phyloP scores from a whole-genome alignment of 2,113 vertebrate genomes.

The Antigone vipio region DNA sequence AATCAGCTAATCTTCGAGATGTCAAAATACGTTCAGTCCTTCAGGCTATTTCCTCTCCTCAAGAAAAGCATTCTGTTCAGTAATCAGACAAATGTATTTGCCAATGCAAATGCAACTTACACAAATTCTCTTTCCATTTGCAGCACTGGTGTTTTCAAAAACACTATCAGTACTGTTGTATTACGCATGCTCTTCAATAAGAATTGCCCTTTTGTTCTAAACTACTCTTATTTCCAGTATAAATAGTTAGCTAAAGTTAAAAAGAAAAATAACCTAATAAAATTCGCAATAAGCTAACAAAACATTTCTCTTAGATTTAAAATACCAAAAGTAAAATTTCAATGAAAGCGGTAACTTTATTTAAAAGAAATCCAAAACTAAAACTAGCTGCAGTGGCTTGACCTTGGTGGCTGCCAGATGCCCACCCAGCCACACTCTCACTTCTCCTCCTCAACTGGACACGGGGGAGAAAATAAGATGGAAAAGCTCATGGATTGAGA shows the following conservation, averaged over 20 bases:
- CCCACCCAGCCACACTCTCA: not conserved
- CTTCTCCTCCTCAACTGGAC: not conserved
- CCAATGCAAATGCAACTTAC: slow-evolving; percentile 31
- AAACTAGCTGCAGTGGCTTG: not conserved
- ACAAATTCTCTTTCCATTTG: slow-evolving; percentile 32
- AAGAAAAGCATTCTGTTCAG: slow-evolving; percentile 42
- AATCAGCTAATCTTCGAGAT: slow-evolving; percentile 64
- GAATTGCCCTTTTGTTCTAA: not conserved
- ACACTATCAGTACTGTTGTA: not conserved
- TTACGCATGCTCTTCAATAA: not conserved
- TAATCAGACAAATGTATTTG: slow-evolving; percentile 28
- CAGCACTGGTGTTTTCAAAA: not conserved
- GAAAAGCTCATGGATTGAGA: not conserved
- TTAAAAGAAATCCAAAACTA: not conserved
- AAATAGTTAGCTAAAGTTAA: not conserved
- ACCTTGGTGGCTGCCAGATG: not conserved
- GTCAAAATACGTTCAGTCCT: slow-evolving; percentile 56
- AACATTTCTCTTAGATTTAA: not conserved
- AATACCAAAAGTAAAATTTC: not conserved
- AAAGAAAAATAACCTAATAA: not conserved
- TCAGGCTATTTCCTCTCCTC: slow-evolving; percentile 37
- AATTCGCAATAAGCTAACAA: not conserved
- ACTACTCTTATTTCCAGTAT: not conserved
- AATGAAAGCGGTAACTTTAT: not conserved
- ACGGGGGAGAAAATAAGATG: not conserved